A percentile compares a stretch with the other conserved stretches of the same genome.
Evolutionary conservation across 2,888 invertebrate genomes (phyloP).

Genomic region (Agrotis ipsilon): DNA sequence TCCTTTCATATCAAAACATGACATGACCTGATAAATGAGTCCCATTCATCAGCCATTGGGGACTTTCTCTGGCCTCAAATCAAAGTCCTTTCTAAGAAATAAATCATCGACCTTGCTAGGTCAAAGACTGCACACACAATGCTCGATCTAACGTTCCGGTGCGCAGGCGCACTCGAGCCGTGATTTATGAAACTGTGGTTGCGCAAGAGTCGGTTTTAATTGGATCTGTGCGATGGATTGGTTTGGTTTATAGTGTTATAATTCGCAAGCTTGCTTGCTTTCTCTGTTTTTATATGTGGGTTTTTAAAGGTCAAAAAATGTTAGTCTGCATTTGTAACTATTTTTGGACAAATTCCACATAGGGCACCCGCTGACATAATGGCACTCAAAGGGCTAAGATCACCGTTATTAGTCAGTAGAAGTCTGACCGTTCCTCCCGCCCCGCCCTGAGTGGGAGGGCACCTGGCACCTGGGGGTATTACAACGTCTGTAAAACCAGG

Average conservation of each 20-base stretch:
- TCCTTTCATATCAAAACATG: slow-evolving; percentile 11
- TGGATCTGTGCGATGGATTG: slow-evolving; percentile 56
- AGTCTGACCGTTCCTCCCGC: too few relatives aligned
- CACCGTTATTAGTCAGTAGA: too few relatives aligned
- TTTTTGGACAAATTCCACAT: too few relatives aligned
- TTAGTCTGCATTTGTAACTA: too few relatives aligned
- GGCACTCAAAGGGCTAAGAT: too few relatives aligned
- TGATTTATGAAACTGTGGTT: slow-evolving; percentile 64
- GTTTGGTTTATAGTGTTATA: slow-evolving; percentile 23
- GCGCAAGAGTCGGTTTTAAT: slow-evolving; percentile 60
- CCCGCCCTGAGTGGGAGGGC: too few relatives aligned
- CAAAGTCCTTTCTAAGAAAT: slow-evolving; percentile 61
- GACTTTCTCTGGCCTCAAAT: slow-evolving; percentile 64
- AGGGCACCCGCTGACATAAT: too few relatives aligned
- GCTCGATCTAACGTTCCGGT: slow-evolving; percentile 53
- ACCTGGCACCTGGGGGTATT: too few relatives aligned
- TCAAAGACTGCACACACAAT: slow-evolving; percentile 63
- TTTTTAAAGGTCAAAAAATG: slow-evolving; percentile 3
- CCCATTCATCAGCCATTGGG: slow-evolving; percentile 35
- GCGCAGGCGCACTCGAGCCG: slow-evolving; percentile 47
- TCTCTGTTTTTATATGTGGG: slow-evolving; percentile 20
- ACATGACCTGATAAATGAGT: slow-evolving; percentile 26
- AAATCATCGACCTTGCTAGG: slow-evolving; percentile 71
- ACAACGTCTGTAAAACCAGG: too few relatives aligned
- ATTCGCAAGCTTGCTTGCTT: slow-evolving; percentile 36